These are phyloP conservation scores for Cynoglossus semilaevis DNA, from an alignment of 2,113 vertebrate genomes.

Conservation along the genomic window DNA sequence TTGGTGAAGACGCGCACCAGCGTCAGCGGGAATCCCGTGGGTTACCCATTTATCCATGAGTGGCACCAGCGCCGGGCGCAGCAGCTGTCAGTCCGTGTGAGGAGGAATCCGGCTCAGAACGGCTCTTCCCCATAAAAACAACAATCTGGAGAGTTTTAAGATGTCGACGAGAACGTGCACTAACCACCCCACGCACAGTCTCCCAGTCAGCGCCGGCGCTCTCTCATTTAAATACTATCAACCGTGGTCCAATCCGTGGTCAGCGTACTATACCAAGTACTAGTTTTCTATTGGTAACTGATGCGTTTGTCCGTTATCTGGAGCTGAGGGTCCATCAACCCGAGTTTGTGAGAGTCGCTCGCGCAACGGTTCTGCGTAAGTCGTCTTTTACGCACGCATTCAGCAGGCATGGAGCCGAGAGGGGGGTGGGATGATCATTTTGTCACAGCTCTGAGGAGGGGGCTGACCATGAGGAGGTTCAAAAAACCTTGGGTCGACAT, in stretches of 20 bases:
- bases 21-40: conserved; percentile 41
- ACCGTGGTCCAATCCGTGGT: conserved; percentile 61
- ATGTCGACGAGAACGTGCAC: conserved; percentile 20
- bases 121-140: conserved; percentile 49
- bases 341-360: conserved; percentile 23
- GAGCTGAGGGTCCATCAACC: conserved; percentile 57
- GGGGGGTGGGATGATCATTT: conserved; percentile 59
- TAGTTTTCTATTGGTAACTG: conserved; percentile 23
- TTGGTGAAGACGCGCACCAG: conserved; percentile 65
- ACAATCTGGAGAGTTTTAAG: conserved; percentile 40
- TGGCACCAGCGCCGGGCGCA: conserved; percentile 43
- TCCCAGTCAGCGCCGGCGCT: conserved; percentile 66
- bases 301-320: conserved; percentile 61
- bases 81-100: conserved; percentile 43
- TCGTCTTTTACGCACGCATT: conserved; percentile 63
- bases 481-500: background rate
- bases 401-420: conserved; percentile 35
- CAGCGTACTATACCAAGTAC: too few relatives aligned
- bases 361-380: conserved; percentile 50
- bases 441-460: conserved; percentile 55
- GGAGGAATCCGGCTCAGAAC: conserved; percentile 36
- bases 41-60: conserved; percentile 43
- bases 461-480: conserved; percentile 23
- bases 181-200: conserved; percentile 47
- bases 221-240: conserved; percentile 58